These are phyloP conservation scores for Epizoanthus stellaris DNA, from an alignment of 92 coral and sea anemone species.

Conservation along the genomic window DNA sequence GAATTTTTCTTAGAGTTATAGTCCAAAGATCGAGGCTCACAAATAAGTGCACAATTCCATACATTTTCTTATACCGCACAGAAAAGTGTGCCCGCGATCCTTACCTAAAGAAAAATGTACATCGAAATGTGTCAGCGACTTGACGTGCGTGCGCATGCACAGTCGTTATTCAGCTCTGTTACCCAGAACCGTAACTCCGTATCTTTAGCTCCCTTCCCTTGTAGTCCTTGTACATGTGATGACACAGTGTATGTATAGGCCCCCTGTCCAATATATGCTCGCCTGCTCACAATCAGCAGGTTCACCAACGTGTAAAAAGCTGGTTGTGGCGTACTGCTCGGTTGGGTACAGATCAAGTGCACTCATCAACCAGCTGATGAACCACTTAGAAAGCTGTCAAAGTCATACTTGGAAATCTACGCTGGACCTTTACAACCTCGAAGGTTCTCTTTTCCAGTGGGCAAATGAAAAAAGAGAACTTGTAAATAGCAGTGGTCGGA, in stretches of 20 bases:
- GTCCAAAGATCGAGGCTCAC: too few relatives aligned
- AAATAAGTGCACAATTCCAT: too few relatives aligned
- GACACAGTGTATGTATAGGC: neutral
- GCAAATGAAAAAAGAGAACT: conserved; percentile 88
- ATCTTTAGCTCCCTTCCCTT: neutral
- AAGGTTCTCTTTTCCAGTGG: conserved; percentile 96
- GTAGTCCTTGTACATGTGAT: too few relatives aligned
- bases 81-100: too few relatives aligned
- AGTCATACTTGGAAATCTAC: conserved; percentile 37
- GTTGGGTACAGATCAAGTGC: conserved; percentile 91
- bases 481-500: conserved; percentile 50
- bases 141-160: too few relatives aligned
- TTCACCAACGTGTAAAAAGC: conserved; percentile 47
- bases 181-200: too few relatives aligned
- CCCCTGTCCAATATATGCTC: too few relatives aligned
- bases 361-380: conserved; percentile 66
- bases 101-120: too few relatives aligned
- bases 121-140: too few relatives aligned
- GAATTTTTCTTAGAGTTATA: too few relatives aligned
- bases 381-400: conserved; percentile 68
- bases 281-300: conserved; percentile 23
- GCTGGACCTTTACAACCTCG: conserved; percentile 81
- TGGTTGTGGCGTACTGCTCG: conserved; percentile 90
- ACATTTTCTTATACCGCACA: too few relatives aligned
- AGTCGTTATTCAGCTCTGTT: too few relatives aligned